A percentile compares a stretch with the other conserved stretches of the same genome.
These are phyloP conservation scores for Pholis gunnellus DNA, from an alignment of 2,113 vertebrate species.

Conservation along the genomic window DNA sequence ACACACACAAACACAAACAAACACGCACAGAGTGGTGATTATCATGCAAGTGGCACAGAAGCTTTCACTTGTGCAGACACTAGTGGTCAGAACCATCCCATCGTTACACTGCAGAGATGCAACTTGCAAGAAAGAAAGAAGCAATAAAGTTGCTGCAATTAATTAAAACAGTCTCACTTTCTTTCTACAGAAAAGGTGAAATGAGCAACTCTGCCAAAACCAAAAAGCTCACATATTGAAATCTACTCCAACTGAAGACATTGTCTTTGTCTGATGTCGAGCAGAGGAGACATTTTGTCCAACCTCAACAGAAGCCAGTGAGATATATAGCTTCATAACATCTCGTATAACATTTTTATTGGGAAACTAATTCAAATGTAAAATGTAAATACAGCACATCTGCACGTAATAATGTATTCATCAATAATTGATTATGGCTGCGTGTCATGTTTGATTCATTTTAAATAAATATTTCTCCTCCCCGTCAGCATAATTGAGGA, in stretches of 20 bases:
- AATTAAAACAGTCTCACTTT: background rate
- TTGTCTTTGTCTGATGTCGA: background rate
- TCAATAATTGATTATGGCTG: conserved; percentile 12
- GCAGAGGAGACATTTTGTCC: background rate
- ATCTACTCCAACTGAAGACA: background rate
- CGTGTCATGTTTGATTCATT: conserved; percentile 27
- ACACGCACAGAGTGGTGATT: background rate
- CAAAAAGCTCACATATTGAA: background rate
- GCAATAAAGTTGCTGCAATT: background rate
- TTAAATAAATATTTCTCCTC: conserved; percentile 4
- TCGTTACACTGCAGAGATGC: conserved; percentile 17
- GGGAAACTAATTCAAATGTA: background rate
- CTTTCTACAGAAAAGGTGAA: background rate
- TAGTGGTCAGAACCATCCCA: background rate
- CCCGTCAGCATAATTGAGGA: conserved; percentile 14
- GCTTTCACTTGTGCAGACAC: conserved; percentile 11
- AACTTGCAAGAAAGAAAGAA: background rate
- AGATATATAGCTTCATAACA: background rate
- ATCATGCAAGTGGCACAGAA: background rate
- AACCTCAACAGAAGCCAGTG: background rate
- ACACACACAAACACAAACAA: background rate
- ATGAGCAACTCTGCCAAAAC: background rate
- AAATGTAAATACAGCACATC: conserved; percentile 6
- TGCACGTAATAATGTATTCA: background rate
- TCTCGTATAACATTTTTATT: background rate